phyloP scores from a whole-genome alignment of 2,888 invertebrate species.

The Eupithecia abbreviata region DNA sequence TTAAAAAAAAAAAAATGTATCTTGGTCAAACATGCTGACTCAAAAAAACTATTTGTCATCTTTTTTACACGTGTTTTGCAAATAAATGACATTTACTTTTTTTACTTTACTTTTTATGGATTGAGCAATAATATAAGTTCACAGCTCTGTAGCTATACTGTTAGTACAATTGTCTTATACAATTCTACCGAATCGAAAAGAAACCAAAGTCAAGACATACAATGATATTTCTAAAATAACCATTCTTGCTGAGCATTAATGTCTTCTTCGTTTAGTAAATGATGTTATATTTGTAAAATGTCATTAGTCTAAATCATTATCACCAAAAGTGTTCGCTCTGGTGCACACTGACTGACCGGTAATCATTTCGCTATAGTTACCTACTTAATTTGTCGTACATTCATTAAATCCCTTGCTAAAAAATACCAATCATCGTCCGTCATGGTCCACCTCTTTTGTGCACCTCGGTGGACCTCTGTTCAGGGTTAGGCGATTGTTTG shows the following conservation, averaged over 20 bases:
- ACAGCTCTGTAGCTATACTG: not conserved
- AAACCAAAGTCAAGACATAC: not conserved
- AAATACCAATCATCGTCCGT: not conserved
- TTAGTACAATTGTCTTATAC: not conserved
- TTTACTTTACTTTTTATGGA: no score
- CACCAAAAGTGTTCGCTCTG: not conserved
- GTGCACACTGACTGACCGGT: not conserved
- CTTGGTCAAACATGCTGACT: no score
- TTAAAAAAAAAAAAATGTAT: no score
- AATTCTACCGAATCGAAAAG: not conserved
- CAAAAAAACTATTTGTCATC: no score
- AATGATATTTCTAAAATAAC: not conserved
- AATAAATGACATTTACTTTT: no score
- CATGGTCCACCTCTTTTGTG: not conserved
- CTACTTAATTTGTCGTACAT: not conserved
- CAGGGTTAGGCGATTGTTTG: not conserved
- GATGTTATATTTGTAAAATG: no score
- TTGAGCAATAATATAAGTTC: not conserved
- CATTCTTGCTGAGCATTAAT: not conserved
- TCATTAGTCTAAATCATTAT: no score
- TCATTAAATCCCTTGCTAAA: not conserved
- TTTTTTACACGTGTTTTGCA: no score
- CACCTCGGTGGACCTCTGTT: not conserved
- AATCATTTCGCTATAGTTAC: not conserved
- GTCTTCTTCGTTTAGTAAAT: not conserved